Conservation (phyloP, 2,888 invertebrate species). For the Loripinus fragilis region DNA sequence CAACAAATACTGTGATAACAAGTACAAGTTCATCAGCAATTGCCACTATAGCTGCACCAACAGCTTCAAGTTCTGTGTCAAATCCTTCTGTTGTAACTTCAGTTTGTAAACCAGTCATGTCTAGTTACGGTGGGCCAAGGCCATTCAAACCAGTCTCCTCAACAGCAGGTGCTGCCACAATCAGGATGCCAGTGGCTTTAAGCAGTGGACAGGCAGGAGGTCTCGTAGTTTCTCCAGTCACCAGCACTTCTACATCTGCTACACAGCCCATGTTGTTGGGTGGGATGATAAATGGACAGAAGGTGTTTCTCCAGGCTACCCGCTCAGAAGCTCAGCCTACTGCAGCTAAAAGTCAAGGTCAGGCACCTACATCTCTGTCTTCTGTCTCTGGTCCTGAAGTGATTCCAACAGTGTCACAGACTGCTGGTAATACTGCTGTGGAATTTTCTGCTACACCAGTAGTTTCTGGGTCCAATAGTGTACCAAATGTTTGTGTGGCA, state of each 20-base stretch:
- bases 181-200: slow-evolving; percentile 2
- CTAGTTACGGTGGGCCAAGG: background rate
- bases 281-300: slow-evolving; percentile 6
- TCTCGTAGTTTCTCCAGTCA: background rate
- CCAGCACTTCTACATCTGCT: background rate
- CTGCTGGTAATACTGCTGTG: too few relatives aligned
- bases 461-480: background rate
- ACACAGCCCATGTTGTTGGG: background rate
- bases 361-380: too few relatives aligned
- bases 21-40: background rate
- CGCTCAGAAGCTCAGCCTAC: background rate
- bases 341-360: background rate
- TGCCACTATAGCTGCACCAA: background rate
- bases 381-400: too few relatives aligned
- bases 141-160: background rate
- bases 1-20: background rate
- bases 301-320: background rate
- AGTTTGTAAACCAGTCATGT: background rate
- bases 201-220: background rate
- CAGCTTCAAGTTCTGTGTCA: background rate
- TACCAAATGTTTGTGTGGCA: background rate
- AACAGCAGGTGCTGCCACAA: background rate
- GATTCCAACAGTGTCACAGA: too few relatives aligned
- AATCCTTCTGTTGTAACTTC: background rate
- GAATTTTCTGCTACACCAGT: too few relatives aligned